These are phyloP conservation scores for Catharus fuscescens DNA, from an alignment of 2,113 vertebrate species.

Conservation along the genomic window DNA sequence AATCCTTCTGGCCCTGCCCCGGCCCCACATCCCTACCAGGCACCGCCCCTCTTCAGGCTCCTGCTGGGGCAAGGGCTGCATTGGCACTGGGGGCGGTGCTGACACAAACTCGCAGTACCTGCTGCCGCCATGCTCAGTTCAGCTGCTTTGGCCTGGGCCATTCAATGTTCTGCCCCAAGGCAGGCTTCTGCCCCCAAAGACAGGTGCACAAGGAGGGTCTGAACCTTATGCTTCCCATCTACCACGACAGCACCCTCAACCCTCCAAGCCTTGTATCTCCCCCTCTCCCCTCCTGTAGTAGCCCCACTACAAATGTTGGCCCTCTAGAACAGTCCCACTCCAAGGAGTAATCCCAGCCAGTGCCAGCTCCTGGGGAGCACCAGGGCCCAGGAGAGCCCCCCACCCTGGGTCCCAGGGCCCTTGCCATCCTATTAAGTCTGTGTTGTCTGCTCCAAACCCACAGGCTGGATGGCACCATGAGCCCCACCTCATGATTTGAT, in stretches of 20 bases:
- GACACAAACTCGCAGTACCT: neutral
- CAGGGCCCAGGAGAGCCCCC: neutral
- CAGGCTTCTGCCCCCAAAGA: neutral
- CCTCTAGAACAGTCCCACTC: neutral
- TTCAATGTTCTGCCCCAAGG: neutral
- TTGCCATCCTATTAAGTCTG: neutral
- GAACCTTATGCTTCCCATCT: neutral
- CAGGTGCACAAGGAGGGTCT: neutral
- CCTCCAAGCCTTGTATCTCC: neutral
- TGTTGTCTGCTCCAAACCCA: neutral
- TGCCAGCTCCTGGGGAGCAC: neutral
- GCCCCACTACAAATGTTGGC: accelerated
- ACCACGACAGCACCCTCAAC: no score
- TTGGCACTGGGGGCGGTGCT: neutral
- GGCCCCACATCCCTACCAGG: no score
- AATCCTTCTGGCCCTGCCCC: neutral
- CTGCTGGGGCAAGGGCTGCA: neutral
- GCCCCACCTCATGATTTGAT: neutral
- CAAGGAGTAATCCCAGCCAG: accelerated
- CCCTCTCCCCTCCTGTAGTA: neutral
- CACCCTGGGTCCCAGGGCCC: neutral
- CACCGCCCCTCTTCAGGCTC: neutral
- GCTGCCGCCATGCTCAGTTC: accelerated
- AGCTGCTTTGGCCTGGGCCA: neutral
- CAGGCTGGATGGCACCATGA: accelerated